Percentiles rank a stretch among this genome's conserved stretches.
Conservation (phyloP, 2,113 vertebrate species). For the Formicarius rufipectus region DNA sequence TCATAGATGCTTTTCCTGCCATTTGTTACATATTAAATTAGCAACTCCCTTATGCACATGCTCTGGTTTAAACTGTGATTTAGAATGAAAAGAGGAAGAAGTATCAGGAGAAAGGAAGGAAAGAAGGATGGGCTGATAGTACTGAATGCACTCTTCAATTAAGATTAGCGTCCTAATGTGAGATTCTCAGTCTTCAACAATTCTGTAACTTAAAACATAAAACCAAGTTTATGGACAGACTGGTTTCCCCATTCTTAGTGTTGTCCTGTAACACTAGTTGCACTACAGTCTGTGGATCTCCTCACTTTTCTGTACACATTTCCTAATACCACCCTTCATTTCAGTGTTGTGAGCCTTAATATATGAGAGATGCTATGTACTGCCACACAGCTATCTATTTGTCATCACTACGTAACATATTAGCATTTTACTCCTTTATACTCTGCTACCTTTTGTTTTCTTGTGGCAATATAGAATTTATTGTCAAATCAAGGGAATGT, state of each 20-base stretch:
- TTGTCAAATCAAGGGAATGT: background rate
- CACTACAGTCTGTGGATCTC: background rate
- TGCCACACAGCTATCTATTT: background rate
- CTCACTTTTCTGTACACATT: background rate
- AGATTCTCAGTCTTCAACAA: background rate
- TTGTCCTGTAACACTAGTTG: background rate
- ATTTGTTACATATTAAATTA: background rate
- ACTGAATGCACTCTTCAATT: background rate
- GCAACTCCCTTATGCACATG: background rate
- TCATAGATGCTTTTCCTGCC: background rate
- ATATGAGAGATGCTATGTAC: background rate
- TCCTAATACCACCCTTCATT: background rate
- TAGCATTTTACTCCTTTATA: background rate
- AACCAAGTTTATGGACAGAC: background rate
- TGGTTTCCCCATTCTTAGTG: background rate
- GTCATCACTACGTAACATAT: background rate
- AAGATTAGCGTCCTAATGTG: background rate
- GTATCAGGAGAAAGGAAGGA: background rate
- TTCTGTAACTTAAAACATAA: background rate
- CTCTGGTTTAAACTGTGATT: background rate
- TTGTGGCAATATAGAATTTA: background rate
- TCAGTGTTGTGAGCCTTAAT: background rate
- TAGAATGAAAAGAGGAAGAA: background rate
- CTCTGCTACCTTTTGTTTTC: background rate
- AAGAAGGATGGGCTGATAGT: background rate